Evolutionary conservation across 2,797 vertebrate genomes (phyloP).

Genomic region (Anisognathus igniventris): DNA sequence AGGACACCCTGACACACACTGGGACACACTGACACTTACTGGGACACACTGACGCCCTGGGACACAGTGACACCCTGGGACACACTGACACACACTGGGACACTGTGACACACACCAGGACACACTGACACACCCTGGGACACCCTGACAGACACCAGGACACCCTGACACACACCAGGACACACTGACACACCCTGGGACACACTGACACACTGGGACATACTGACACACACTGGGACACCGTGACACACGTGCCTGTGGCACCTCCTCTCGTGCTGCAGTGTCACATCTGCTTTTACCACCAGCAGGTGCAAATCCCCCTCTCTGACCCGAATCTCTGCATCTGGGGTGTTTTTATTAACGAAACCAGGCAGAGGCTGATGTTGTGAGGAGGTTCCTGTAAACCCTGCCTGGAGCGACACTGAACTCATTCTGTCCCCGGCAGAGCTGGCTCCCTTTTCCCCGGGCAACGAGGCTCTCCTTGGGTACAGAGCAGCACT

Average conservation of each 20-base stretch:
- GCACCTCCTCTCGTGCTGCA: neutral
- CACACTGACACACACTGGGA: neutral
- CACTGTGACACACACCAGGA: accelerated
- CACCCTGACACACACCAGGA: accelerated
- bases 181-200: accelerated
- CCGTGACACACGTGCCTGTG: neutral
- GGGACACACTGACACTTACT: neutral
- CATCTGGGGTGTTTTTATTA: neutral
- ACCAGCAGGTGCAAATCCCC: neutral
- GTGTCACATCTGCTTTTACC: neutral
- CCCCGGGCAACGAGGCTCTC: neutral
- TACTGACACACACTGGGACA: neutral
- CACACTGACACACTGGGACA: neutral
- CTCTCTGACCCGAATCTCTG: accelerated
- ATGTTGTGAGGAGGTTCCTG: accelerated
- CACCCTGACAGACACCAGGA: neutral
- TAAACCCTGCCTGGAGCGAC: accelerated
- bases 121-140: accelerated
- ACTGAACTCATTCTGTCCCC: accelerated
- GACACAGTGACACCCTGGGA: no score
- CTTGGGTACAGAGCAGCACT: neutral
- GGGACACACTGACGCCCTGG: accelerated
- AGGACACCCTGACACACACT: neutral
- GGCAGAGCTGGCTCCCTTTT: neutral
- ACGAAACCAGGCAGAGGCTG: accelerated